These are phyloP conservation scores for Palythoa caribaeorum DNA, from an alignment of 92 coral and sea anemone species.

Conservation along the genomic window DNA sequence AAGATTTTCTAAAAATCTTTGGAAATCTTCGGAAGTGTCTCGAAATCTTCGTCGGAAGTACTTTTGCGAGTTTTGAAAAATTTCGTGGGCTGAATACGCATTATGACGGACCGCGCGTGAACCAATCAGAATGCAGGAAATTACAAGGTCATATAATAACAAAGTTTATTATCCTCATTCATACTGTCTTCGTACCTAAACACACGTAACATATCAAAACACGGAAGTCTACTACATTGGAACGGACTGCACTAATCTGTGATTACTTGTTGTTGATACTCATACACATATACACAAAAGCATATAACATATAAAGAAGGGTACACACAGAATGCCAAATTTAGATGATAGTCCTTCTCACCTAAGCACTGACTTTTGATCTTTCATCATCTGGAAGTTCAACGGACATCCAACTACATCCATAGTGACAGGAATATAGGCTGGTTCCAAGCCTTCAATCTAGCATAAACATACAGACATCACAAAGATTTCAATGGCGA, in stretches of 20 bases:
- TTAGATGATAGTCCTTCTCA: conserved; percentile 26
- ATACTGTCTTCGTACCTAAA: neutral
- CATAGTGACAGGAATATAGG: conserved; percentile 82
- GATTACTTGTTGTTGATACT: neutral
- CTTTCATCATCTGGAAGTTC: conserved; percentile 98
- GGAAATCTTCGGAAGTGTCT: no score
- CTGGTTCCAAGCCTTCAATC: conserved; percentile 92
- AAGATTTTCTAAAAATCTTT: no score
- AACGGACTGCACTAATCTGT: no score
- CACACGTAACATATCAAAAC: neutral
- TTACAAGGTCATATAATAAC: no score
- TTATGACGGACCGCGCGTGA: no score
- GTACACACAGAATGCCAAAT: neutral
- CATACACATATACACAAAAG: neutral
- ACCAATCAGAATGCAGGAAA: no score
- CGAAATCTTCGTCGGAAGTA: no score
- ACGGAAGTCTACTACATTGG: no score
- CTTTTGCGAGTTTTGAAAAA: no score
- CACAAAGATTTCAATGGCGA: neutral
- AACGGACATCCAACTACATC: conserved; percentile 92
- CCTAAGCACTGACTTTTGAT: conserved; percentile 93
- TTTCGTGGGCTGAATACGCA: no score
- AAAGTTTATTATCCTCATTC: no score
- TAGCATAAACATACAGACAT: conserved; percentile 29
- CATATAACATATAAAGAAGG: neutral